A percentile compares a stretch with the other conserved stretches of the same genome.
Evolutionary conservation across 2,113 vertebrate species (phyloP).

Genomic region (Rhinoderma darwinii): DNA sequence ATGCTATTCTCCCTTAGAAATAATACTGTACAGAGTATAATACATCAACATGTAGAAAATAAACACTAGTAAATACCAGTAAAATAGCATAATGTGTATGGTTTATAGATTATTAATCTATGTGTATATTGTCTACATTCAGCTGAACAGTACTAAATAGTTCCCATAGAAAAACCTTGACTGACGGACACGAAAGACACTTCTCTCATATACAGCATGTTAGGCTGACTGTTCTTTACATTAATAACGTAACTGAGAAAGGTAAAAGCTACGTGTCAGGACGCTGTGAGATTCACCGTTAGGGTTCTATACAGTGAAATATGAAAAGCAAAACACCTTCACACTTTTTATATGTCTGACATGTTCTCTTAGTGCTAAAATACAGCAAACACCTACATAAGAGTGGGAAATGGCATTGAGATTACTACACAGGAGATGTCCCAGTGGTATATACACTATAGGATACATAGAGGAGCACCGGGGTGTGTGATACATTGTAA

Average conservation of each 20-base stretch:
- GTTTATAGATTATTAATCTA: background rate
- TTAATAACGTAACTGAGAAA: background rate
- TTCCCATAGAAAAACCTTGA: background rate
- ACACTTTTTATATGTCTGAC: slow-evolving; percentile 28
- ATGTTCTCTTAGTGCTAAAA: background rate
- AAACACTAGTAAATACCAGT: no score
- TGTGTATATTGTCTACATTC: background rate
- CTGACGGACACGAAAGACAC: background rate
- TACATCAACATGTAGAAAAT: no score
- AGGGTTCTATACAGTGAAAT: background rate
- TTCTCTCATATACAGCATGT: background rate
- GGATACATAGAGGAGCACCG: slow-evolving; percentile 1
- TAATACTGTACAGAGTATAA: no score
- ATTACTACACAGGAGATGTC: background rate
- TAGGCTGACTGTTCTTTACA: background rate
- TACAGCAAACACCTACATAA: slow-evolving; percentile 7
- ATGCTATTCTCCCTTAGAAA: no score
- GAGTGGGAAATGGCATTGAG: slow-evolving; percentile 7
- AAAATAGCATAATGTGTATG: no score
- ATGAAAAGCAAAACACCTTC: slow-evolving; percentile 30
- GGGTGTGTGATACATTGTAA: slow-evolving; percentile 5
- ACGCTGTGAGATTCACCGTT: no score
- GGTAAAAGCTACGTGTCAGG: background rate
- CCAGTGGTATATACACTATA: slow-evolving; percentile 5
- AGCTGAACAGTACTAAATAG: background rate